Evolutionary conservation across 2,797 vertebrate species (phyloP), one percentile per base, ranked within the genome.

Genomic region (Xenentodon cancila): DNA sequence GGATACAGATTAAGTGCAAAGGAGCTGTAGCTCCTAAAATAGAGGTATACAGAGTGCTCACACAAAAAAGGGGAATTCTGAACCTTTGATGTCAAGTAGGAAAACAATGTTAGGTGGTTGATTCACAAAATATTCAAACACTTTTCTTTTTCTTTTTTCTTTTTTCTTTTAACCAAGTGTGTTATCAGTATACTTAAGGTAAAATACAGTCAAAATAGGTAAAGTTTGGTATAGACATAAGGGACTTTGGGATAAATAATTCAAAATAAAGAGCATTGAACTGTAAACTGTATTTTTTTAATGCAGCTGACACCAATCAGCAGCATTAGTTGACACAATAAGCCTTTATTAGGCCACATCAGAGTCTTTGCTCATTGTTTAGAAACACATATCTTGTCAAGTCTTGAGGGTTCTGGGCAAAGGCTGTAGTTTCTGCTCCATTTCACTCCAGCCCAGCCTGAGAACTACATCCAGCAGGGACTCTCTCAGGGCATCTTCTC

Each of bases 341-440:
- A 71, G 63, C 57, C 61, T 78, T 78, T 71, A 74, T 73, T 63
- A 45, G 44, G 20, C 67, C 70, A 53, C 65, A 75, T 70, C 59
- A 48, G 69, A 71, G 61, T 61, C 47, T 21, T 2, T 1, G 54
- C 54, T 82, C 67, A 87, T 73, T 82, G 75, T 87, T 69, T 63
- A 61, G 47, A 67, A 70, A 78, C 77, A 54, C 55, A 65, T 52
- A 84, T 75, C 52, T 73, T 60, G 55, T 52, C n/a, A 18, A 45
- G 60, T 64, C 84, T 79, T 63, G 22, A 49, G 79, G 82, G 77
- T 54, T 67, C 45, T 59, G 67, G 65, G 65, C 43, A 55, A 62
- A 72, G 77, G 59, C 71, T 53, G 52, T 25, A 73, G 73, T 82
- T 91, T 86, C 75, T 88, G 90, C 88, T 91, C 87, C 83, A 91